A percentile compares a stretch with the other conserved stretches of the same genome.
Evolutionary conservation across 2,113 vertebrate species (phyloP).

Genomic region (Anoplopoma fimbria): DNA sequence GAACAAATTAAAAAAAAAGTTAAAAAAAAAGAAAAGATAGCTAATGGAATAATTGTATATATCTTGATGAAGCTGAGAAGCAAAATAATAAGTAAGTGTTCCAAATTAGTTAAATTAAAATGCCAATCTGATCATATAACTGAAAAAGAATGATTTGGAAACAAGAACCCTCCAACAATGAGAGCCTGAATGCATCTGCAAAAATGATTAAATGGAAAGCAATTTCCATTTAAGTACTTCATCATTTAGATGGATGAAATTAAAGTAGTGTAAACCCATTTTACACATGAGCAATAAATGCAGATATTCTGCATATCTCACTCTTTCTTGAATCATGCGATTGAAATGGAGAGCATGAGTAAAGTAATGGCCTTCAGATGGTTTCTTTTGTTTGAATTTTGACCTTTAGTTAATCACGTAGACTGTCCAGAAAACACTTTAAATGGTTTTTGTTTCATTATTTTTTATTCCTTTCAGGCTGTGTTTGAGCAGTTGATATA

Average conservation of each 20-base stretch:
- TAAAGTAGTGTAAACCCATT: slow-evolving; percentile 46
- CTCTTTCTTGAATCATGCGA: not conserved
- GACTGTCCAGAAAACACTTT: not conserved
- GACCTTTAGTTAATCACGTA: not conserved
- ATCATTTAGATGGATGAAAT: slow-evolving; percentile 45
- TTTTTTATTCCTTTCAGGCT: not conserved
- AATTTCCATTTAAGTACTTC: slow-evolving; percentile 35
- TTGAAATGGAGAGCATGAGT: slow-evolving; percentile 4
- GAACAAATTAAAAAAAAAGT: not conserved
- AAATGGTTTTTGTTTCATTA: not conserved
- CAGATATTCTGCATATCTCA: slow-evolving; percentile 24
- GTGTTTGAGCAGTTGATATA: not conserved
- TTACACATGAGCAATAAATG: slow-evolving; percentile 53
- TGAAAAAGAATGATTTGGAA: slow-evolving; percentile 37
- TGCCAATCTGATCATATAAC: slow-evolving; percentile 9
- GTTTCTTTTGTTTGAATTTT: not conserved
- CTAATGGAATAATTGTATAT: not conserved
- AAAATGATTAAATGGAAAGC: slow-evolving; percentile 28
- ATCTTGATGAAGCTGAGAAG: not conserved
- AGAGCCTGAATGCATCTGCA: slow-evolving; percentile 2
- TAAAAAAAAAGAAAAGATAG: not conserved
- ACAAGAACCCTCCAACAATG: not conserved
- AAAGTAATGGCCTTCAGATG: not conserved
- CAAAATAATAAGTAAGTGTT: not conserved
- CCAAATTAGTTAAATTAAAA: not conserved